A percentile compares a stretch with the other conserved stretches of the same genome.
Evolutionary conservation across 2,113 vertebrate species (phyloP).

Genomic region (Bagarius yarrelli): DNA sequence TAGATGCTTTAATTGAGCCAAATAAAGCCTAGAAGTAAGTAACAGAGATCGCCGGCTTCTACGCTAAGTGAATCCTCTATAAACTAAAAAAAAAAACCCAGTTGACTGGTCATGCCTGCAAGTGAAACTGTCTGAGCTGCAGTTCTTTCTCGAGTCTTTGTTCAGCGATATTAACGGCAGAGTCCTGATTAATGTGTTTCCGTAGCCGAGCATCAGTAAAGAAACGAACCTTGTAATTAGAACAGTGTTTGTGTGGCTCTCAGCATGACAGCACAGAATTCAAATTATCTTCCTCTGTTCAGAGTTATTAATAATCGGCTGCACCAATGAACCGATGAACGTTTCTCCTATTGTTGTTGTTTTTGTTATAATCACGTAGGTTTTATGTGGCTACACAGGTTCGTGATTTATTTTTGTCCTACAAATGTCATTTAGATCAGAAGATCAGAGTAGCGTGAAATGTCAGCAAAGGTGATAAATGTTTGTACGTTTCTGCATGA

Average conservation of each 20-base stretch:
- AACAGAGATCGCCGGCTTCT: no score
- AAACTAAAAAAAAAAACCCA: no score
- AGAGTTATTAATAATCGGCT: neutral
- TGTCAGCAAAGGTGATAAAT: neutral
- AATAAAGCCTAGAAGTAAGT: no score
- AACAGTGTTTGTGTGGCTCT: neutral
- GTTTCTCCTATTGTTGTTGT: no score
- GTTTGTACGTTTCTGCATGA: neutral
- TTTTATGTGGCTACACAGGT: neutral
- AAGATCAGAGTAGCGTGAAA: constrained; percentile 3
- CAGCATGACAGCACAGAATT: neutral
- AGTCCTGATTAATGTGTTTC: neutral
- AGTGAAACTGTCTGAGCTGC: no score
- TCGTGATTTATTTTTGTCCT: neutral
- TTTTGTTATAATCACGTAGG: neutral
- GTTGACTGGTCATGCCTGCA: no score
- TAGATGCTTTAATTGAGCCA: no score
- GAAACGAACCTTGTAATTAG: constrained; percentile 2
- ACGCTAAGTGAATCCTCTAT: no score
- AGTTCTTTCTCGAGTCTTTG: neutral
- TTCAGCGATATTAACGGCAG: neutral
- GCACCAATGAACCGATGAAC: neutral
- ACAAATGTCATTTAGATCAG: neutral
- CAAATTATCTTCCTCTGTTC: neutral
- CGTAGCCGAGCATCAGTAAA: neutral